phyloP scores from a whole-genome alignment of 2,113 vertebrate genomes.

The Brevimyrus niger region DNA sequence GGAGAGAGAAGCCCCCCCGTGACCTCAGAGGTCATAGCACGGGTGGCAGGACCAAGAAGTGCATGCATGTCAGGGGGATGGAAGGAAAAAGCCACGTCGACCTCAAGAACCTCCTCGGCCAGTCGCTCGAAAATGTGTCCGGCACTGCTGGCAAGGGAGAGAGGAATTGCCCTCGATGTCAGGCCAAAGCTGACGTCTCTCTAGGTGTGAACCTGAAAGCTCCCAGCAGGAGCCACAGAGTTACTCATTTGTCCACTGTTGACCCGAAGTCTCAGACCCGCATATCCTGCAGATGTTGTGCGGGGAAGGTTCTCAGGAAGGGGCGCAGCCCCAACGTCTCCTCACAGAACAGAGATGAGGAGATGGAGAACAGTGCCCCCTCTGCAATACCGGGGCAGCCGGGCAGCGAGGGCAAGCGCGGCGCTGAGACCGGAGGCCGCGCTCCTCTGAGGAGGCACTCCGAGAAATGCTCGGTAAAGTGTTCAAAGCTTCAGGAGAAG shows the following conservation, averaged over 20 bases:
- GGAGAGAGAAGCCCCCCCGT: not conserved
- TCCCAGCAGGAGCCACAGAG: conserved; percentile 29
- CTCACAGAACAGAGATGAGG: conserved; percentile 5
- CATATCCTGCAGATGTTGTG: conserved; percentile 39
- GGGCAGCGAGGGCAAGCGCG: not conserved
- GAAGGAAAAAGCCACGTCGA: conserved; percentile 41
- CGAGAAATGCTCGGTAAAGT: conserved; percentile 25
- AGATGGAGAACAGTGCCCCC: conserved; percentile 39
- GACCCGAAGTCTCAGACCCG: conserved; percentile 33
- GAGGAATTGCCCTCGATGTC: conserved; percentile 50
- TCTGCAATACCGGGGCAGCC: conserved; percentile 12
- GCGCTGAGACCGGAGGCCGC: conserved; percentile 3
- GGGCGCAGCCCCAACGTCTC: not conserved
- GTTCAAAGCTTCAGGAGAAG: conserved; percentile 39
- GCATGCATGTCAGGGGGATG: conserved; percentile 33
- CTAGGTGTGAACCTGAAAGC: conserved; percentile 20
- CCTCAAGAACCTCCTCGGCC: conserved; percentile 36
- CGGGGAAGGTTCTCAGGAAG: conserved; percentile 24
- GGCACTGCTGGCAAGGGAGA: conserved; percentile 26
- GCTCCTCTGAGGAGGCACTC: conserved; percentile 34
- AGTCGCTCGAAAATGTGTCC: conserved; percentile 17
- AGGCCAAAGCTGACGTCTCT: conserved; percentile 24
- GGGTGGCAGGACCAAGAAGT: conserved; percentile 14
- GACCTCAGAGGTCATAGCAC: not conserved
- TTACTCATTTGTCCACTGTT: conserved; percentile 30